Evolutionary conservation across 2,113 vertebrate species (phyloP).

Genomic region (Saccopteryx bilineata): DNA sequence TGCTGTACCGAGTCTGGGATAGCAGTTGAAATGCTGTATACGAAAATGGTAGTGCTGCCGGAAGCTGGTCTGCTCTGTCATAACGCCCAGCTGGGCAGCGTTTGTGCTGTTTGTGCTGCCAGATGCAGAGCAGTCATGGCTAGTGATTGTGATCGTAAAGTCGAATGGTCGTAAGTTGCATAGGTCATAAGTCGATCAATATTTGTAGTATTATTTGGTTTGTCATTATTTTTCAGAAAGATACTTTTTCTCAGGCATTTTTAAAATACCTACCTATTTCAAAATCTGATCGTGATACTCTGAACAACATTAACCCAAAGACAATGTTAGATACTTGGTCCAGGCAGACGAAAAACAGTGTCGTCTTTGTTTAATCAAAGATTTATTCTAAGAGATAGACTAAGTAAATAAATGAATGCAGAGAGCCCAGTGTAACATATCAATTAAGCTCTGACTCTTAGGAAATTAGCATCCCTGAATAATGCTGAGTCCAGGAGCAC

Average conservation of each 20-base stretch:
- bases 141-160: too few relatives aligned
- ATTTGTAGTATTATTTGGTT: neutral
- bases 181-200: too few relatives aligned
- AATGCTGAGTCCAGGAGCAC: neutral
- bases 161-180: too few relatives aligned
- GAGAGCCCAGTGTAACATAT: neutral
- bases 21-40: too few relatives aligned
- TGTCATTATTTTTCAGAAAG: neutral
- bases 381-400: constrained; percentile 2
- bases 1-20: too few relatives aligned
- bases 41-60: too few relatives aligned
- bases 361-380: neutral
- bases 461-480: neutral
- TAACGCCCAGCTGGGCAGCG: too few relatives aligned
- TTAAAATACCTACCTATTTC: neutral
- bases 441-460: neutral
- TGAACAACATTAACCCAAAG: neutral
- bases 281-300: neutral
- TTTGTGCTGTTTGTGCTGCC: too few relatives aligned
- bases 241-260: neutral
- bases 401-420: constrained; percentile 42
- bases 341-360: neutral
- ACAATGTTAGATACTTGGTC: neutral
- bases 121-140: too few relatives aligned
- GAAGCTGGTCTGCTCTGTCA: too few relatives aligned